Evolutionary conservation across 2,113 vertebrate species (phyloP), one percentile per base, ranked within the genome.

Genomic region (Macquaria australasica): DNA sequence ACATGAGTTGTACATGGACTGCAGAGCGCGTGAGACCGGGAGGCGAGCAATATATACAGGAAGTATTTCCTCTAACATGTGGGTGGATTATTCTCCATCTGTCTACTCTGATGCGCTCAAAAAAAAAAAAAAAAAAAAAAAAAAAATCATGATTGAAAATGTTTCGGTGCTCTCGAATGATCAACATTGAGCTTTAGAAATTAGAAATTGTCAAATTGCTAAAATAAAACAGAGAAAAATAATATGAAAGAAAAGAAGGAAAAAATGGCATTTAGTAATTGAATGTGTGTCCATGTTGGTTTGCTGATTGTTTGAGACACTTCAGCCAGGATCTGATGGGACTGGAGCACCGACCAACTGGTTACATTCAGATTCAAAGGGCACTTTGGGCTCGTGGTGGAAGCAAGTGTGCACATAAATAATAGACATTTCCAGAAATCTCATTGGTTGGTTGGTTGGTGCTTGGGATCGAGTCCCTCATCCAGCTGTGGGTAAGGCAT

Each of bases 301-400:
- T 64, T 64, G 76, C 43, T 60, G 73, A 77, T 43, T 76, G 55
- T 63, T 31, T 45, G 25, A 51, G 66, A 79, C 43, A 21, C 73
- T 63, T 74, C 53, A 56, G 66, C 48, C 41, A 10, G 63, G 70
- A 55, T 55, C 23, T 76, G 82, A 69, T 2, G 66, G 82, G 79
- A 78, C 53, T 63, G 11, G 66, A 93, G 89, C 88, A 88, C 62
- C 88, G 25, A 88, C 62, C 88, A n/a, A 85, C 82, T 76, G 90
- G 76, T 86, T 91, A 92, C 91, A 92, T 91, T 93, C 91, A 92
- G 80, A 53, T 77, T 79, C 16, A 72, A 85, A 88, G 88, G 89
- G n/a, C 90, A 93, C 92, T 91, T 93, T 85, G 79, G 89, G 87
- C 81, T 85, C 70, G 5, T 64, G 55, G 8, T 45, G 74, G 80